Conservation (phyloP, 2,113 vertebrate genomes). For the Thymallus thymallus region DNA sequence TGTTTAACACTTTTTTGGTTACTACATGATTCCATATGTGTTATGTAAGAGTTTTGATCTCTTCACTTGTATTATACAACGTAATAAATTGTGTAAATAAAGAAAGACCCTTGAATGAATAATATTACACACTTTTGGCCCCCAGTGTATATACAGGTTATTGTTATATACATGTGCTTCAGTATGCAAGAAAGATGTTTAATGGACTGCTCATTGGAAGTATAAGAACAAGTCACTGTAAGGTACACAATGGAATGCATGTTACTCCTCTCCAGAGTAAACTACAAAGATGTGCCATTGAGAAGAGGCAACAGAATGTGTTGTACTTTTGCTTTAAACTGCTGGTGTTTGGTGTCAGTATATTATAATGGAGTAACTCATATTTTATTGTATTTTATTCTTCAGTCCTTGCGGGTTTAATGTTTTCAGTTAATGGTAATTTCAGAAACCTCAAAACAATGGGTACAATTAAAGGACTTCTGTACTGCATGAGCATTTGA, state of each 20-base stretch:
- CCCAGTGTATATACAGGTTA: neutral
- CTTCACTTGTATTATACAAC: too few relatives aligned
- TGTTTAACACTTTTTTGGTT: too few relatives aligned
- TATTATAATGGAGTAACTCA: neutral
- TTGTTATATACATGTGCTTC: neutral
- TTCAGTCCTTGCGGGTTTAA: constrained; percentile 5
- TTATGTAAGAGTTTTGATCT: too few relatives aligned
- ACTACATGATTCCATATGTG: too few relatives aligned
- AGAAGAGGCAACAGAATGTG: neutral
- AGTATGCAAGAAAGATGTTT: neutral
- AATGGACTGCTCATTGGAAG: neutral
- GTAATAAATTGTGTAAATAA: too few relatives aligned
- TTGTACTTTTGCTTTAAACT: neutral
- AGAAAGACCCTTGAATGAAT: too few relatives aligned
- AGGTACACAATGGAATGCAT: neutral
- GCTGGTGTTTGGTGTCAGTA: neutral
- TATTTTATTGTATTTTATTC: neutral
- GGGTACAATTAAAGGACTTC: neutral
- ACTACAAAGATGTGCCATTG: neutral
- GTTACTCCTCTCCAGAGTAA: too few relatives aligned
- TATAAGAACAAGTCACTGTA: neutral
- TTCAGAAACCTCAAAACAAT: constrained; percentile 16
- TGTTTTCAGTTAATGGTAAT: neutral
- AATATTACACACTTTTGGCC: too few relatives aligned
- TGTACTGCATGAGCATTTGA: neutral